Evolutionary conservation across 2,888 invertebrate species (phyloP).

Genomic region (Celastrina argiolus): DNA sequence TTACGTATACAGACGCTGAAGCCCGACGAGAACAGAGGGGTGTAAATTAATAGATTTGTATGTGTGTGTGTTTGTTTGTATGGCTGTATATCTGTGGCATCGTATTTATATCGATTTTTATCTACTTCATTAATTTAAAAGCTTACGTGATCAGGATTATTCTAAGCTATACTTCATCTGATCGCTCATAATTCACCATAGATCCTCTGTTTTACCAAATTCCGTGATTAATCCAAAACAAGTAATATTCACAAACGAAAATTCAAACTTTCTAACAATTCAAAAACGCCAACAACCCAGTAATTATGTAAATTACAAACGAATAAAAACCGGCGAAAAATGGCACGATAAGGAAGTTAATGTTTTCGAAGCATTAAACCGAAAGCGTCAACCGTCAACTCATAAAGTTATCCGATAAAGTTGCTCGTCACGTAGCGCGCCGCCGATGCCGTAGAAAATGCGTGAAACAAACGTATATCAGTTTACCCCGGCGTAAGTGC

Average conservation of each 20-base stretch:
- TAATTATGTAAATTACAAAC: slow-evolving; percentile 18
- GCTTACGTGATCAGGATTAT: no score
- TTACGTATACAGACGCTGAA: no score
- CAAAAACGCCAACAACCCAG: background rate
- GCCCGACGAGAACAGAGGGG: no score
- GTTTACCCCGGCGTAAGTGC: background rate
- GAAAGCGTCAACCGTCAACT: slow-evolving; percentile 19
- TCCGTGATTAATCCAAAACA: background rate
- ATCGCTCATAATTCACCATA: no score
- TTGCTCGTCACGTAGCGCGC: slow-evolving; percentile 7
- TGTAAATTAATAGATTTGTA: no score
- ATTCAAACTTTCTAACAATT: slow-evolving; percentile 8
- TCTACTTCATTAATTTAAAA: no score
- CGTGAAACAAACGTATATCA: slow-evolving; percentile 6
- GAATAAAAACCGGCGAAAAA: slow-evolving; percentile 8
- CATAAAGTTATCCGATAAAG: slow-evolving; percentile 20
- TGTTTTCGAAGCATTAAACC: slow-evolving; percentile 19
- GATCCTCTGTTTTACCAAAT: background rate
- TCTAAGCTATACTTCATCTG: no score
- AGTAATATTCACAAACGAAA: background rate
- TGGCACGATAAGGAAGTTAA: slow-evolving; percentile 16
- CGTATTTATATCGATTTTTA: no score
- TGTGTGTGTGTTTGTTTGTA: no score
- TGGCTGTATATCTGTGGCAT: no score
- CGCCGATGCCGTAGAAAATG: slow-evolving; percentile 7